phyloP scores from a whole-genome alignment of 2,888 invertebrate genomes.

The Heliconius sara region DNA sequence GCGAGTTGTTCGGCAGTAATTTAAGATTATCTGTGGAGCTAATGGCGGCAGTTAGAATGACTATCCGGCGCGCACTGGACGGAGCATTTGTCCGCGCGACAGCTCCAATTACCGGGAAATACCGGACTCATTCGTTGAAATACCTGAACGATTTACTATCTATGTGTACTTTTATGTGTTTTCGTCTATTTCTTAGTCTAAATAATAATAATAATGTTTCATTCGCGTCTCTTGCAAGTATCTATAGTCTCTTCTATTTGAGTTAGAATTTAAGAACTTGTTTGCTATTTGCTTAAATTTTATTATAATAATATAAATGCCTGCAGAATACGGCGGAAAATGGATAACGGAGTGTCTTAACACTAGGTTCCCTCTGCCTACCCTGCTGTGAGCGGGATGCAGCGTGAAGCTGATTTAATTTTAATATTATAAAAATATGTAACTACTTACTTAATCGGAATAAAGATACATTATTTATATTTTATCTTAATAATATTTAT shows the following conservation, averaged over 20 bases:
- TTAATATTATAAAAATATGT: no score
- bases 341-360: no score
- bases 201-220: no score
- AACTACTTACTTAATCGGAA: no score
- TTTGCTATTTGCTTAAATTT: neutral
- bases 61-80: constrained; percentile 72
- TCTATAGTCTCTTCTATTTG: no score
- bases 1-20: constrained; percentile 30
- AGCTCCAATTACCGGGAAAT: constrained; percentile 77
- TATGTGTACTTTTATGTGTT: constrained; percentile 18
- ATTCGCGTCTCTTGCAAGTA: no score
- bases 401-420: no score
- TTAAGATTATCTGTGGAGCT: constrained; percentile 54
- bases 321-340: no score
- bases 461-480: no score
- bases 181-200: neutral
- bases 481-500: neutral
- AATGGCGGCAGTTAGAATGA: constrained; percentile 73
- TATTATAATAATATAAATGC: neutral
- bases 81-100: constrained; percentile 77
- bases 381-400: no score
- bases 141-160: constrained; percentile 52
- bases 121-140: constrained; percentile 60
- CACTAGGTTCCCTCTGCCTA: no score
- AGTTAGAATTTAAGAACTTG: neutral